These are phyloP conservation scores for Serripes groenlandicus DNA, from an alignment of 2,888 invertebrate genomes.

Conservation along the genomic window DNA sequence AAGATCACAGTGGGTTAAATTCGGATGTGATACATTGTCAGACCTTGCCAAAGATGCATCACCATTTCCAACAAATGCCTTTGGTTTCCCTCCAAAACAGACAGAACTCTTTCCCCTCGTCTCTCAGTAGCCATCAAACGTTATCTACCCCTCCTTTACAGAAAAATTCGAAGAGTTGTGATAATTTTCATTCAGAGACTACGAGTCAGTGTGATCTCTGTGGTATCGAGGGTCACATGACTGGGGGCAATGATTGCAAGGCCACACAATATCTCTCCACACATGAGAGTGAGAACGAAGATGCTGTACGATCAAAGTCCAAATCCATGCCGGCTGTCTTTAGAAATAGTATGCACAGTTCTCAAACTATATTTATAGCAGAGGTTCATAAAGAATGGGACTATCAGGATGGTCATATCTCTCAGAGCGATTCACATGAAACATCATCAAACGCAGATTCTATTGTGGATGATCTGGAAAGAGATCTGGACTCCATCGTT, in stretches of 20 bases:
- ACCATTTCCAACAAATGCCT: conserved; percentile 39
- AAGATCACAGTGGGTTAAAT: conserved; percentile 29
- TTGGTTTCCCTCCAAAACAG: conserved; percentile 64
- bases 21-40: conserved; percentile 60
- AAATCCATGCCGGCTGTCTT: conserved; percentile 76
- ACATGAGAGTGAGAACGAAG: conserved; percentile 68
- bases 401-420: conserved; percentile 58
- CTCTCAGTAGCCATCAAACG: conserved; percentile 75
- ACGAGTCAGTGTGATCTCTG: conserved; percentile 69
- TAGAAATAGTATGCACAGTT: conserved; percentile 69
- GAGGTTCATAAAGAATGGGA: conserved; percentile 83
- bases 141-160: conserved; percentile 66
- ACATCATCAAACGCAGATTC: conserved; percentile 67
- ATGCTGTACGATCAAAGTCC: conserved; percentile 68
- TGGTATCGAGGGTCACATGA: conserved; percentile 62
- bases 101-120: conserved; percentile 79
- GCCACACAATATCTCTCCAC: conserved; percentile 48
- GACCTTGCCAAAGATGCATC: conserved; percentile 58
- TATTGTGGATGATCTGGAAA: conserved; percentile 72
- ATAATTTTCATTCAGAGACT: conserved; percentile 61
- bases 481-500: conserved; percentile 77
- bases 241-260: conserved; percentile 56
- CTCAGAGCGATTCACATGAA: conserved; percentile 70
- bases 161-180: conserved; percentile 72
- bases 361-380: conserved; percentile 80